phyloP scores from a whole-genome alignment of 1,140 invertebrate genomes.

The Oedothorax gibbosus region DNA sequence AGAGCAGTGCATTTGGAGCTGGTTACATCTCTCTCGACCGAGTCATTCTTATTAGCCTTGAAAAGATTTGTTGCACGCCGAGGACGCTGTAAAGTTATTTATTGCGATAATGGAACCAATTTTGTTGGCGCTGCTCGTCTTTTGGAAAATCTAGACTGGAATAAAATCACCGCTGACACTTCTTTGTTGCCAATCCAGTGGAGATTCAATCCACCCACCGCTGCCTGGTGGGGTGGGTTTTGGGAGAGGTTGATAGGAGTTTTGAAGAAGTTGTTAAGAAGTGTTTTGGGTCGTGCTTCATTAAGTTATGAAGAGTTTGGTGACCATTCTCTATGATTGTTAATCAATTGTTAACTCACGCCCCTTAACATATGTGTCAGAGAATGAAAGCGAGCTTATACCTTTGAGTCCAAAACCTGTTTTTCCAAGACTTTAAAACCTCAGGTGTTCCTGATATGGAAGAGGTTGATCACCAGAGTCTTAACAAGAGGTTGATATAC shows the following conservation, averaged over 20 bases:
- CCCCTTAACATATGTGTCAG: conserved; percentile 14
- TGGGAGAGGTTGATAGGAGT: conserved; percentile 38
- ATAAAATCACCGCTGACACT: neutral
- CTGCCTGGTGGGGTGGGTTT: conserved; percentile 16
- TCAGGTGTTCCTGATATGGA: conserved; percentile 1
- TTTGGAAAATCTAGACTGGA: conserved; percentile 44
- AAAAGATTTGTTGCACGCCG: conserved; percentile 67
- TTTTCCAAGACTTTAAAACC: neutral
- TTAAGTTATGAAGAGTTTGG: conserved; percentile 38
- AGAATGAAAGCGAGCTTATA: conserved; percentile 11
- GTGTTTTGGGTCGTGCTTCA: conserved; percentile 1
- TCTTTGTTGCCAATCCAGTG: conserved; percentile 30
- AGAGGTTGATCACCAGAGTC: neutral
- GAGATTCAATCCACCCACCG: conserved; percentile 44
- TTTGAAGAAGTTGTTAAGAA: conserved; percentile 11
- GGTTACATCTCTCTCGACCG: conserved; percentile 66
- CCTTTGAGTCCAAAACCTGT: conserved; percentile 9
- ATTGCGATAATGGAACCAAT: conserved; percentile 50
- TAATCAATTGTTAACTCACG: conserved; percentile 64
- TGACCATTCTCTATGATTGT: neutral
- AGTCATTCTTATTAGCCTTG: conserved; percentile 68
- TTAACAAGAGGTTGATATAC: neutral
- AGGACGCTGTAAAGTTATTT: conserved; percentile 38
- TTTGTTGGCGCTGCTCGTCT: conserved; percentile 50
- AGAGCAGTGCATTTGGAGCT: conserved; percentile 69